Conservation (phyloP, 2,797 vertebrate genomes). For the Holocentrus rufus region DNA sequence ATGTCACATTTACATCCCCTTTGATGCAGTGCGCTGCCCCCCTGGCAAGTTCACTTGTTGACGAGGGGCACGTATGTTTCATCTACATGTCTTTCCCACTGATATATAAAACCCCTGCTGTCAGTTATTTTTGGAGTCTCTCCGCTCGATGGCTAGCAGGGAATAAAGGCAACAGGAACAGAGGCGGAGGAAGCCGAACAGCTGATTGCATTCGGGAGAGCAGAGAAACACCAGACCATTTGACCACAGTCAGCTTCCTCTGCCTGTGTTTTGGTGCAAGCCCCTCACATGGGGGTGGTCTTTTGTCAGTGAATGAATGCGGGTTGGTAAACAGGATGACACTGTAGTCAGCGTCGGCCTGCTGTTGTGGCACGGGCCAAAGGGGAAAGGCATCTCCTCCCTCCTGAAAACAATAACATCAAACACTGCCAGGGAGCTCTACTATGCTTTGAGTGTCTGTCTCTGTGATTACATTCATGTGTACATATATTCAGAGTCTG, state of each 20-base stretch:
- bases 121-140: neutral
- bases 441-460: neutral
- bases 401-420: too few relatives aligned
- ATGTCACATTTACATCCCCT: constrained; percentile 6
- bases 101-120: neutral
- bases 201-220: neutral
- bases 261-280: neutral
- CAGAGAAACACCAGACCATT: constrained; percentile 1
- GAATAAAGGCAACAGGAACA: constrained; percentile 11
- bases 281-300: neutral
- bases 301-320: too few relatives aligned
- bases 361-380: too few relatives aligned
- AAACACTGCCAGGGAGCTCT: too few relatives aligned
- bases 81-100: neutral
- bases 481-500: neutral
- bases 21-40: neutral
- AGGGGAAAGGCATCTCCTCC: too few relatives aligned
- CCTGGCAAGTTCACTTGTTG: neutral
- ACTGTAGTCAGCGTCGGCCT: too few relatives aligned
- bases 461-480: constrained; percentile 1
- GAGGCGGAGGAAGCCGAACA: constrained; percentile 10
- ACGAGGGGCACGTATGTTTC: neutral
- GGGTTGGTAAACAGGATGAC: too few relatives aligned
- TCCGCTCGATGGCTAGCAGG: neutral
- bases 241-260: neutral